Percentiles rank a stretch among this genome's conserved stretches.
These are phyloP conservation scores for Hydrolagus colliei DNA, from an alignment of 2,797 vertebrate species.

Conservation along the genomic window DNA sequence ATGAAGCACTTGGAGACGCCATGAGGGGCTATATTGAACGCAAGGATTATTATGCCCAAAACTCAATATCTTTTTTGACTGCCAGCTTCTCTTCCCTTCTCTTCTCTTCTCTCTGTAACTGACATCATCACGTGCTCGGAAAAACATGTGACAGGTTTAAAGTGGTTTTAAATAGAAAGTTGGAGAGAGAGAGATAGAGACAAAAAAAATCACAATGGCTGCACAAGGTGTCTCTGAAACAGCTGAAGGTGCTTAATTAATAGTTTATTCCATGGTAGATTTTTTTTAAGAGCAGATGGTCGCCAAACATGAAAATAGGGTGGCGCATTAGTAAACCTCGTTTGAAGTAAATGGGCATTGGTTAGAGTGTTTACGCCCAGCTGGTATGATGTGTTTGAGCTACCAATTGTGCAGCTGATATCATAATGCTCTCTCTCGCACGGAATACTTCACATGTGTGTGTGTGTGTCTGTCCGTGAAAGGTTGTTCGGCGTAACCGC, in stretches of 20 bases:
- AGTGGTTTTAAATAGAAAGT: neutral
- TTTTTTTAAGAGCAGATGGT: slow-evolving; percentile 4
- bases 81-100: too few species aligned
- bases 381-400: neutral
- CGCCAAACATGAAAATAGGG: neutral
- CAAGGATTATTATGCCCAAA: too few species aligned
- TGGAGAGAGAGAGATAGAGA: neutral
- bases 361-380: too few species aligned
- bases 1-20: too few species aligned
- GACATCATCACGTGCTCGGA: too few species aligned
- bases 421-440: neutral
- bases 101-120: too few species aligned
- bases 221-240: neutral
- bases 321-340: neutral
- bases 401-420: slow-evolving; percentile 13
- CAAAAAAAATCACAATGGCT: too few species aligned
- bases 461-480: too few species aligned
- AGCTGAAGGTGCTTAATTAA: slow-evolving; percentile 4
- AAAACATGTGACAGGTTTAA: neutral
- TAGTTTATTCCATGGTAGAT: neutral
- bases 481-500: slow-evolving; percentile 8
- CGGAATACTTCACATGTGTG: slow-evolving; percentile 2
- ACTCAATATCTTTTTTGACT: too few species aligned
- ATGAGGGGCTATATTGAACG: too few species aligned
- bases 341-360: neutral